These are phyloP conservation scores for Acleris cristana DNA, from an alignment of 2,888 invertebrate species.

Conservation along the genomic window DNA sequence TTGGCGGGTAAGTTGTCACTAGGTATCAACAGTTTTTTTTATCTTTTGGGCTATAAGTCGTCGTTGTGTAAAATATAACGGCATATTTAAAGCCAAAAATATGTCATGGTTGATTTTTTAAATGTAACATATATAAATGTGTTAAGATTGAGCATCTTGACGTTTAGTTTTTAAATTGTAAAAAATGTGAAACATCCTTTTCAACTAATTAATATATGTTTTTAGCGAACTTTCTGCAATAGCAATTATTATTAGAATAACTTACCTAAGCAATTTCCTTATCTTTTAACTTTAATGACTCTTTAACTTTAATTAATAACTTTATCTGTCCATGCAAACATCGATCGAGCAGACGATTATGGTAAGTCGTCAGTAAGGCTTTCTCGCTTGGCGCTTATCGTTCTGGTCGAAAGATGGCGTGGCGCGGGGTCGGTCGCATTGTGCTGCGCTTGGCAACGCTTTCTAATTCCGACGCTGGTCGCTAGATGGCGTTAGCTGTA, in stretches of 20 bases:
- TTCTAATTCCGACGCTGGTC: constrained; percentile 42
- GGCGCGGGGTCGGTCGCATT: constrained; percentile 33
- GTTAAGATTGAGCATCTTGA: no score
- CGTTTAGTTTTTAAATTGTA: no score
- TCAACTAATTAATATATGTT: no score
- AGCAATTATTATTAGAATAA: background rate
- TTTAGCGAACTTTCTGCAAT: background rate
- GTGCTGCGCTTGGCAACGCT: constrained; percentile 48
- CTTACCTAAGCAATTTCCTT: background rate
- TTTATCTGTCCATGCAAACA: constrained; percentile 79
- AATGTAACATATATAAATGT: no score
- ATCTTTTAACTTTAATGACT: background rate
- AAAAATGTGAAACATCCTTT: no score
- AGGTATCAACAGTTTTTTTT: no score
- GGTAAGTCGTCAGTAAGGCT: constrained; percentile 76
- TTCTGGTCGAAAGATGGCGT: constrained; percentile 66
- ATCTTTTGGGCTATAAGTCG: no score
- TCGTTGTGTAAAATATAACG: no score
- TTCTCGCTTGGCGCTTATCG: constrained; percentile 63
- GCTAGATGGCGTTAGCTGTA: constrained; percentile 56
- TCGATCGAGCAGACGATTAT: constrained; percentile 76
- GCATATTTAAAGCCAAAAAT: no score
- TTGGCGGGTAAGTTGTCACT: no score
- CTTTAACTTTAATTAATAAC: constrained; percentile 32
- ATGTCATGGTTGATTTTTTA: no score